phyloP scores from a whole-genome alignment of 2,113 vertebrate genomes.

The Phrynocephalus versicolor region DNA sequence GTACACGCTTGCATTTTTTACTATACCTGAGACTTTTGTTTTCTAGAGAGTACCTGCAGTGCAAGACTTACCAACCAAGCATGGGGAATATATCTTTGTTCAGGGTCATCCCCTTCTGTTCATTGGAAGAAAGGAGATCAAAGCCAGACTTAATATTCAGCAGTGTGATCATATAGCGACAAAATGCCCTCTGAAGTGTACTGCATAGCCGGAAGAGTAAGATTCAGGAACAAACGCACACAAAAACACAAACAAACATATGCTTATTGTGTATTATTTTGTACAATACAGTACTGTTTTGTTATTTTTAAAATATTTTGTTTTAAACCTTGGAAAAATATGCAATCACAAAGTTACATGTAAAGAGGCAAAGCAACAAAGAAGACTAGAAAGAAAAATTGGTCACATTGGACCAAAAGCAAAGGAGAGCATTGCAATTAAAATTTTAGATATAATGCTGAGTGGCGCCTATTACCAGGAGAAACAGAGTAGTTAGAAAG shows the following conservation, averaged over 20 bases:
- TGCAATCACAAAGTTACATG: too few relatives aligned
- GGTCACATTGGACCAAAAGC: too few relatives aligned
- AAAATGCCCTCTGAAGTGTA: background rate
- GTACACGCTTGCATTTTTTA: background rate
- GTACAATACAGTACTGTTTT: too few relatives aligned
- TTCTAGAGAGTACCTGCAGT: background rate
- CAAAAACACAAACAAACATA: too few relatives aligned
- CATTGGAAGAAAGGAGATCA: background rate
- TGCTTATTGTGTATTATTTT: too few relatives aligned
- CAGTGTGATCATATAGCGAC: background rate
- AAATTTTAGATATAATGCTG: background rate
- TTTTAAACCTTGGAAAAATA: background rate
- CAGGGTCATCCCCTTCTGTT: too few relatives aligned
- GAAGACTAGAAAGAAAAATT: too few relatives aligned
- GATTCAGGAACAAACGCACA: too few relatives aligned
- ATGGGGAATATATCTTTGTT: background rate
- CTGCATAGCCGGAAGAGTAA: background rate
- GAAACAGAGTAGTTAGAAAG: background rate
- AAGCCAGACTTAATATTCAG: too few relatives aligned
- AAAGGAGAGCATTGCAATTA: background rate
- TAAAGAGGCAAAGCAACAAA: too few relatives aligned
- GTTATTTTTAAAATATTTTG: too few relatives aligned
- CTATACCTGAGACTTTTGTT: background rate
- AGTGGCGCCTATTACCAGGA: background rate
- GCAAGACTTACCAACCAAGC: background rate